Evolutionary conservation across 1,140 invertebrate species (phyloP), one percentile per base, ranked within the genome.

Genomic region (Drosophila tropicalis): DNA sequence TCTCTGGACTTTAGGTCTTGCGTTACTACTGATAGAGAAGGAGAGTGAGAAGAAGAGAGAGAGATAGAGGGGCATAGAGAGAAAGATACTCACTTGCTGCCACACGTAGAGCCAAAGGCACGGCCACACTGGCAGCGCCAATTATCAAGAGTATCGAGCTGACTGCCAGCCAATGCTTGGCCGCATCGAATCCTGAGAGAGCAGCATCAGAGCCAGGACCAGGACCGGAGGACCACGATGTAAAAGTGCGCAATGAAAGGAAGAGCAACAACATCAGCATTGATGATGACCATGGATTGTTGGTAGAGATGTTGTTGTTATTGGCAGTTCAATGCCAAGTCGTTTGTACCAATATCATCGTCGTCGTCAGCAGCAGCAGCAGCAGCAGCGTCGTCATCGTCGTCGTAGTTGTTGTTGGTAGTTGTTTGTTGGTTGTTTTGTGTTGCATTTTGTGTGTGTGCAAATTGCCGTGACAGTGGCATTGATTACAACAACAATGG

Each of bases 51-150:
- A 3, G 19, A 7, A 44, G 15, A 19, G 5, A 47, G 6, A 47
- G 15, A 68, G 12, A 22, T 3, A 51, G 17, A 51, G 3, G n/a
- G n/a, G n/a, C n/a, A n/a, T n/a, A 22, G 44, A 47, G 15, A 9
- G 5, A 47, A 7, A 47, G 44, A 68, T 79, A 91, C 84, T 91
- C 78, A 92, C 91, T 94, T 67, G 94, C 94, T 64, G 94, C 94
- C 12, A 95, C 94, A 73, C 95, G 93, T 90, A 95, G 91, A 3
- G 94, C 94, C 71, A 95, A 92, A 13, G 95, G 94, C 15, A 95
- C 95, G 3, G 94, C 95, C 34, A 95, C 95, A 76, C 94, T 94
- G 41, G 94, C 94, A 62, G 94, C 94, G 36, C 94, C 94, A 58
- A 94, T 94, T 73, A 95, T 93, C 79, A 95, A 87, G 69, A 95